Percentiles rank a stretch among this genome's conserved stretches.
These are phyloP conservation scores for Lasioglossum zephyrum DNA, from an alignment of 2,888 invertebrate genomes.

Conservation along the genomic window DNA sequence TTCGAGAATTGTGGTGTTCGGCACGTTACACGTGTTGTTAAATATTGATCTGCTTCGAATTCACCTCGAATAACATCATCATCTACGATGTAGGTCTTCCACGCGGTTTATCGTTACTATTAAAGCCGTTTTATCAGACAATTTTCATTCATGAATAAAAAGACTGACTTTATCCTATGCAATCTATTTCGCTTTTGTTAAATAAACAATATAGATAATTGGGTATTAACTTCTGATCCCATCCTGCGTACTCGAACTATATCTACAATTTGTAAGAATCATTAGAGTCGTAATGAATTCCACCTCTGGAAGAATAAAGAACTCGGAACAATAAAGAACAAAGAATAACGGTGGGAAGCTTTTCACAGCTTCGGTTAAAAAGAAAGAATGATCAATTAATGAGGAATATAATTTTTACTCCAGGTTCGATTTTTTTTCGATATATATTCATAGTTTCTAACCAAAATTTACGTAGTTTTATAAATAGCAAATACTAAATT, in stretches of 20 bases:
- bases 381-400: not conserved
- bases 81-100: not conserved
- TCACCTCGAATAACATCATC: not conserved
- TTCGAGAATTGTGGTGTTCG: not conserved
- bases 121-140: not conserved
- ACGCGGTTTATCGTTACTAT: not conserved
- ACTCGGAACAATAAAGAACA: not conserved
- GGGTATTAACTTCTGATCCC: not conserved
- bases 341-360: not conserved
- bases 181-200: not conserved
- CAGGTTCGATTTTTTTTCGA: not conserved
- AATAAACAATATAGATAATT: not conserved
- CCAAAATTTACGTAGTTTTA: too few species aligned
- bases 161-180: not conserved
- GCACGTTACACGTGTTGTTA: not conserved
- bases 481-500: too few species aligned
- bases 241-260: not conserved
- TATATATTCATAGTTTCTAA: not conserved
- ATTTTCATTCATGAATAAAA: not conserved
- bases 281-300: not conserved
- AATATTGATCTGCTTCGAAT: slow-evolving; percentile 9
- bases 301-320: not conserved
- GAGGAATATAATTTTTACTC: not conserved
- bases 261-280: not conserved
- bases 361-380: not conserved